Conservation (phyloP, 2,113 vertebrate species). For the Carollia perspicillata region DNA sequence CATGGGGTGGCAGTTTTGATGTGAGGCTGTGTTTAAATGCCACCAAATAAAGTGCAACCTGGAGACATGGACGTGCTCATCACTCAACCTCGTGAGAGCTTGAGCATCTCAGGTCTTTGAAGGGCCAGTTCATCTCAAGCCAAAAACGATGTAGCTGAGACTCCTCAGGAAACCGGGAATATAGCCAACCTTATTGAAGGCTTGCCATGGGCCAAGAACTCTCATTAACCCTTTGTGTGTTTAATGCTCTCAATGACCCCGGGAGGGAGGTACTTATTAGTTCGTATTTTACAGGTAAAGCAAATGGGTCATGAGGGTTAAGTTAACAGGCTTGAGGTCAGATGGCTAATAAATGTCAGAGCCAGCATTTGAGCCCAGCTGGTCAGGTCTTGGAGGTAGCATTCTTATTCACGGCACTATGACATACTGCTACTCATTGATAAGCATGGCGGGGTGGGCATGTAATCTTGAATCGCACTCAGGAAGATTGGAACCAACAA, state of each 20-base stretch:
- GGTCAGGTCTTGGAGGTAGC: neutral
- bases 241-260: neutral
- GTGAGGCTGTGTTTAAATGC: neutral
- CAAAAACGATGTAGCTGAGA: neutral
- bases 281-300: neutral
- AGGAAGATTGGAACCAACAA: neutral
- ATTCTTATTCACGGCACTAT: neutral
- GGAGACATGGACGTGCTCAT: neutral
- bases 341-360: neutral
- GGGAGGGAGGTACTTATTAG: neutral
- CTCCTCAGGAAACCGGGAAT: neutral
- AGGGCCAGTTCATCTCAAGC: neutral
- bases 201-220: neutral
- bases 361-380: neutral
- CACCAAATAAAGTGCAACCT: neutral
- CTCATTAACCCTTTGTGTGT: neutral
- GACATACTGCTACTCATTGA: neutral
- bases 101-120: neutral
- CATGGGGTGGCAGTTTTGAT: conserved; percentile 1
- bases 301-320: neutral
- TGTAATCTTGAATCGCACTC: neutral
- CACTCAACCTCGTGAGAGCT: neutral
- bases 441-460: neutral
- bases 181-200: neutral
- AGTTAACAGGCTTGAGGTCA: neutral